These are phyloP conservation scores for Clarias fuscus DNA, from an alignment of 2,797 vertebrate species.

Conservation along the genomic window DNA sequence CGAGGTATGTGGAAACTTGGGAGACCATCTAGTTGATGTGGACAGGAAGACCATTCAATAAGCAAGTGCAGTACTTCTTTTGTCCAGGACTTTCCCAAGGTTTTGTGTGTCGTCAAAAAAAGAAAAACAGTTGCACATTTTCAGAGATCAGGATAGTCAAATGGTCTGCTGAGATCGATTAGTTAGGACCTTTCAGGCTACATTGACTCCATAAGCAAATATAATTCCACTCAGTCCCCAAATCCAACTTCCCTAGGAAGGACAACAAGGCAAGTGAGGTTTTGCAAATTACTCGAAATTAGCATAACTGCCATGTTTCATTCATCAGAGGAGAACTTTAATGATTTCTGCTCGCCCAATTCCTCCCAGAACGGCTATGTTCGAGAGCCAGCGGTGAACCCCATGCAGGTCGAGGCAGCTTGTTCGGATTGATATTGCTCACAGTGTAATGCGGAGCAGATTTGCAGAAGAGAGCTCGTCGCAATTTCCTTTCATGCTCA, in stretches of 20 bases:
- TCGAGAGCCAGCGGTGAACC: constrained; percentile 83
- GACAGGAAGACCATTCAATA: not conserved
- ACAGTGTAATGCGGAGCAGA: constrained; percentile 91
- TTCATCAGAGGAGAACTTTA: constrained; percentile 80
- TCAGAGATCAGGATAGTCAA: not conserved
- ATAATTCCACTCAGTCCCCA: constrained; percentile 56
- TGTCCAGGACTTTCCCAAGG: not conserved
- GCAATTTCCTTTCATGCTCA: constrained; percentile 88
- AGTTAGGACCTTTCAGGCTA: not conserved
- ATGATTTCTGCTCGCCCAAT: constrained; percentile 76
- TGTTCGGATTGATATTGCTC: constrained; percentile 86
- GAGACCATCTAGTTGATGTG: not conserved
- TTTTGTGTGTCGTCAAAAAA: not conserved
- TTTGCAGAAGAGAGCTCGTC: constrained; percentile 81
- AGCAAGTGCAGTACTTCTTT: not conserved
- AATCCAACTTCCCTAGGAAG: constrained; percentile 70
- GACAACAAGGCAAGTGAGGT: constrained; percentile 61
- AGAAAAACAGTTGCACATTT: not conserved
- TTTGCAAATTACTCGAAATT: constrained; percentile 76
- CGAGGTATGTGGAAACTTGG: not conserved
- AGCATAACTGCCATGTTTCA: constrained; percentile 91
- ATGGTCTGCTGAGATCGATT: not conserved
- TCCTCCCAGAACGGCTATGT: constrained; percentile 70
- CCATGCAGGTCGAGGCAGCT: constrained; percentile 74
- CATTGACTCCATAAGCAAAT: not conserved